Base-by-base conservation (phyloP, 2,797 vertebrate species). In the Nasua narica region DNA sequence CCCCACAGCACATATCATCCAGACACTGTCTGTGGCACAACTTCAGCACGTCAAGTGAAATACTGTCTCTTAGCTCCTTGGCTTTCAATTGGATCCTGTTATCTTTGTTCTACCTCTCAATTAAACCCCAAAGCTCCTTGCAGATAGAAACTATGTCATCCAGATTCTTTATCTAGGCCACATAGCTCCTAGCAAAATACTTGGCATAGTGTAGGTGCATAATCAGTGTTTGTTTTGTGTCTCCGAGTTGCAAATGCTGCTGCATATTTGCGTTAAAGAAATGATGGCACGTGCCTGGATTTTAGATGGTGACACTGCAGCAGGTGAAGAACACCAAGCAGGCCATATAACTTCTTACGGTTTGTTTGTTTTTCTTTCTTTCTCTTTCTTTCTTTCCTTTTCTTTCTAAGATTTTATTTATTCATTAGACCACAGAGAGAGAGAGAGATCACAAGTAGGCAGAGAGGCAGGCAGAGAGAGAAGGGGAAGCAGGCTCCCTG, bases 91-190 rank as follows among this genome's bases (percentile, higher is more conserved):
- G 91, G 65, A 58, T 92, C 18, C 0, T 81, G 72, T 94, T 91
- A 69, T 82, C 87, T 90, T 77, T 82, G 40, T 35, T 46, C 87
- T 43, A 29, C 43, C 23, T 97, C n/a, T 25, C 78, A 77, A 54
- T 90, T 77, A 97, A 94, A 62, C 43, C 76, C 58, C 16, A 74
- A 50, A 87, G n/a, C 43, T 85, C 67, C 67, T 65, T 67, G 83
- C 37, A 56, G 58, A 29, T 10, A 56, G 67, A 11, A 93, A 81
- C n/a, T 52, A 74, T 77, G 54, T 74, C 85, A 70, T 23, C 3
- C 19, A 11, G 56, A 91, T 88, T 86, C 29, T 78, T 94, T 87
- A 90, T 85, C 91, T 96, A 96, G 79, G 83, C 35, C 77, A 67
- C 25, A 37, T 10, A 54, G 43, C 82, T 93, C 67, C 76, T 52